Evolutionary conservation across 2,888 invertebrate genomes (phyloP), one percentile per base, ranked within the genome.

Genomic region (Lasioglossum morio): DNA sequence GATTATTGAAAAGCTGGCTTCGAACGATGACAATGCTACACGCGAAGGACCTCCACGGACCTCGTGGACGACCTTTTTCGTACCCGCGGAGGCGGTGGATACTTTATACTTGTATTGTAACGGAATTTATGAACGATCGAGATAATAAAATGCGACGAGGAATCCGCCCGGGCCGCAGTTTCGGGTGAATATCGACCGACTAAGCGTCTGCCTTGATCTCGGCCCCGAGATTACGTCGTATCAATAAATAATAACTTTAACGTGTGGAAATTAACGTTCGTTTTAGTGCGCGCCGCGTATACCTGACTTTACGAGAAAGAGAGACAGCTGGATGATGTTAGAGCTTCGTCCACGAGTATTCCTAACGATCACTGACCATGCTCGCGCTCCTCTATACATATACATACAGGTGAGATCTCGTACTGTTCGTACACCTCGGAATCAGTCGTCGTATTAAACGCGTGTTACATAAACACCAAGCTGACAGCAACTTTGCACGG

Each of bases 81-180:
- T 79, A 63, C 80, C 57, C 82, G 87, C 87, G 87, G 88, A 88
- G 87, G 88, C 87, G 87, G 86, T 72, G 82, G 88, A 93, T 93
- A 93, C 93, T 93, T 94, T 93, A 94, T 94, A 86, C 87, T 87
- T 87, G 87, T 93, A 92, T 91, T 92, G 92, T 91, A 90, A 91
- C 91, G 90, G 92, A 94, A 94, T 94, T 94, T 94, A 94, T 94
- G 94, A 93, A 94, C 92, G 94, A 93, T 91, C 92, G 91, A 91
- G 92, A 94, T 94, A 93, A 94, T 94, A 94, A 94, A 94, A 93
- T 93, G 91, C 92, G 89, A 84, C 90, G 87, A 87, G 88, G 91
- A 88, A 90, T 83, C 69, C 83, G 90, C 84, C 81, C 83, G 86
- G 85, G 85, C 85, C 91, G 85, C 79, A 84, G 82, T 86, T 87